Conservation (phyloP, 2,888 invertebrate genomes). For the Therioaphis trifolii region DNA sequence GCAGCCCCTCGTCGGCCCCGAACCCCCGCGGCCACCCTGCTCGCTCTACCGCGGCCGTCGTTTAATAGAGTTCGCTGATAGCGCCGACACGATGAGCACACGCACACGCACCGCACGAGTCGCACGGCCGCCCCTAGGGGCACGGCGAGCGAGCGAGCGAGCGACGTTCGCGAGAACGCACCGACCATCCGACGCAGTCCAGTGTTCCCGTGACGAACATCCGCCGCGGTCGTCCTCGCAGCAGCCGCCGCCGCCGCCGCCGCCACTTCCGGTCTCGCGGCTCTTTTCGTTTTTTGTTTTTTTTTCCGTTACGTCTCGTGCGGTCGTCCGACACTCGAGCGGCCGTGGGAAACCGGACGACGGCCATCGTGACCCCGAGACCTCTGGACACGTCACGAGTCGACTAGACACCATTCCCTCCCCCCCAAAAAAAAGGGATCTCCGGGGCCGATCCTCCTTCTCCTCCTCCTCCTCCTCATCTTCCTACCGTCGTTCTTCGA, state of each 20-base stretch:
- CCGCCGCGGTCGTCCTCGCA: conserved; percentile 18
- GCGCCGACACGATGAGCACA: not conserved
- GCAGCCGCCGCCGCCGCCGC: not conserved
- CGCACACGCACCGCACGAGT: too few relatives aligned
- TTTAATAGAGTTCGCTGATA: conserved; percentile 48
- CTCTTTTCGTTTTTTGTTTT: too few relatives aligned
- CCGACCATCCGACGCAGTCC: not conserved
- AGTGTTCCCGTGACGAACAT: conserved; percentile 30
- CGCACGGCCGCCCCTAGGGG: not conserved
- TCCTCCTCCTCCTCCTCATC: too few relatives aligned
- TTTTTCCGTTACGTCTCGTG: not conserved
- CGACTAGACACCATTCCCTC: too few relatives aligned
- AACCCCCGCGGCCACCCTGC: not conserved
- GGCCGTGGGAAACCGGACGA: too few relatives aligned
- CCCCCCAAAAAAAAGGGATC: too few relatives aligned
- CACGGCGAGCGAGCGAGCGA: not conserved
- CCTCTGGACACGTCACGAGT: too few relatives aligned
- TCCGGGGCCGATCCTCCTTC: too few relatives aligned
- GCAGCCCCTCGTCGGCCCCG: too few relatives aligned
- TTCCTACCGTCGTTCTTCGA: too few relatives aligned
- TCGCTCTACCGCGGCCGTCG: not conserved
- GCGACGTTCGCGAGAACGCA: not conserved
- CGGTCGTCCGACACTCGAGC: not conserved
- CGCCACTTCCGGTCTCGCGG: not conserved
- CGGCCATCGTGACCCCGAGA: too few relatives aligned